Percentiles rank a stretch among this genome's conserved stretches.
Conservation (phyloP, 2,888 invertebrate genomes). For the Sminthurinus aureus region DNA sequence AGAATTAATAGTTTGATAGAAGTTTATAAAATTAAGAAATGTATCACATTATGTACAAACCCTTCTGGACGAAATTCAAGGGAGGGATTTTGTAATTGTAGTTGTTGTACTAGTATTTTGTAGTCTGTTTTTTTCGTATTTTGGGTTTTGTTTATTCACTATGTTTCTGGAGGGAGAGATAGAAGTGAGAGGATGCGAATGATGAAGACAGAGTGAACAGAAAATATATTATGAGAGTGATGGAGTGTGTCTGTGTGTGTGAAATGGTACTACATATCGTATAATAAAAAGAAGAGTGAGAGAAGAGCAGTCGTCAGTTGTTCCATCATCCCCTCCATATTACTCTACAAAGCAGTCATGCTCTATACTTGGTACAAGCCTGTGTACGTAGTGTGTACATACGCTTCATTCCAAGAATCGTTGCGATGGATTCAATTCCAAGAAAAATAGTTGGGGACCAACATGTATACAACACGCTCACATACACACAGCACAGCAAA, state of each 20-base stretch:
- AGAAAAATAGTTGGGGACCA: slow-evolving; percentile 33
- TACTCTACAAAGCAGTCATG: neutral
- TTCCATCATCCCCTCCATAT: neutral
- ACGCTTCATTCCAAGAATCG: neutral
- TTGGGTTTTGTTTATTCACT: too few relatives aligned
- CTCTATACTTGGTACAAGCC: neutral
- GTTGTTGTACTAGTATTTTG: too few relatives aligned
- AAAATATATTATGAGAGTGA: neutral
- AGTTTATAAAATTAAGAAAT: too few relatives aligned
- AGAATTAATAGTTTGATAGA: too few relatives aligned
- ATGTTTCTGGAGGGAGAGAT: too few relatives aligned
- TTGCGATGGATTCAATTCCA: slow-evolving; percentile 34
- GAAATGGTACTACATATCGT: neutral
- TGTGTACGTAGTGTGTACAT: neutral
- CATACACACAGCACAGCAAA: neutral
- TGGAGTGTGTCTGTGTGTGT: neutral
- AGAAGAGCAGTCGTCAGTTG: neutral
- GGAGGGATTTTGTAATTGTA: too few relatives aligned
- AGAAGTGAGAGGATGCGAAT: neutral
- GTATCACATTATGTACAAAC: too few relatives aligned
- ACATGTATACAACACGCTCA: neutral
- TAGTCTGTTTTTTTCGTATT: too few relatives aligned
- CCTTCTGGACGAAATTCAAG: too few relatives aligned
- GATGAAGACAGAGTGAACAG: neutral
- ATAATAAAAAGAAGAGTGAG: neutral